Evolutionary conservation across 2,113 vertebrate species (phyloP).

Genomic region (Nestor notabilis): DNA sequence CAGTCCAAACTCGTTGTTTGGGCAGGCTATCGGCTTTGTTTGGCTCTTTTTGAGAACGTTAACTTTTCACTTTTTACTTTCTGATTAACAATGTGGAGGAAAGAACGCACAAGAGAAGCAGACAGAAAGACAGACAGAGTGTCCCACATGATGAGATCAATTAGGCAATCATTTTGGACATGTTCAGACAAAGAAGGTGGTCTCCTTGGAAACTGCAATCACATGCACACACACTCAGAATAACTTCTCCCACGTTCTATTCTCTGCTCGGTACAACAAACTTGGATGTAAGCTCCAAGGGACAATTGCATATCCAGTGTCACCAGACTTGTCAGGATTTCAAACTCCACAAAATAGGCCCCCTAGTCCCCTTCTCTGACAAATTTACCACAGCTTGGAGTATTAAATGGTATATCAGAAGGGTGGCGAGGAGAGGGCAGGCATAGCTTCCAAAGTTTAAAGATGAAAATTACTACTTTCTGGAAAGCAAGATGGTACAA

Average conservation of each 20-base stretch:
- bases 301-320: background rate
- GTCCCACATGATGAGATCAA: constrained; percentile 62
- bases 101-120: background rate
- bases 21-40: background rate
- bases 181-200: constrained; percentile 70
- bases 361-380: background rate
- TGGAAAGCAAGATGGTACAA: background rate
- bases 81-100: background rate
- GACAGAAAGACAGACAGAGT: constrained; percentile 45
- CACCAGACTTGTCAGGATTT: constrained; percentile 1
- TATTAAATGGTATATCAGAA: background rate
- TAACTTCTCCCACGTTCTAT: constrained; percentile 63
- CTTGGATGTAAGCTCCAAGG: constrained; percentile 1
- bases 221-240: constrained; percentile 59
- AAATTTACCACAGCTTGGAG: background rate
- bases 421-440: background rate
- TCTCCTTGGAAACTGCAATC: constrained; percentile 69
- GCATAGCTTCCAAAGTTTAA: background rate
- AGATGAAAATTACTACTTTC: background rate
- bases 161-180: constrained; percentile 70
- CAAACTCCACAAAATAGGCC: background rate
- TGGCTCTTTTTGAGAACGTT: background rate
- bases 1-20: background rate
- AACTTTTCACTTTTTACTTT: constrained; percentile 23
- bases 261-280: constrained; percentile 38